Conservation (phyloP, 2,797 vertebrate species). For the Serranus cabrilla region DNA sequence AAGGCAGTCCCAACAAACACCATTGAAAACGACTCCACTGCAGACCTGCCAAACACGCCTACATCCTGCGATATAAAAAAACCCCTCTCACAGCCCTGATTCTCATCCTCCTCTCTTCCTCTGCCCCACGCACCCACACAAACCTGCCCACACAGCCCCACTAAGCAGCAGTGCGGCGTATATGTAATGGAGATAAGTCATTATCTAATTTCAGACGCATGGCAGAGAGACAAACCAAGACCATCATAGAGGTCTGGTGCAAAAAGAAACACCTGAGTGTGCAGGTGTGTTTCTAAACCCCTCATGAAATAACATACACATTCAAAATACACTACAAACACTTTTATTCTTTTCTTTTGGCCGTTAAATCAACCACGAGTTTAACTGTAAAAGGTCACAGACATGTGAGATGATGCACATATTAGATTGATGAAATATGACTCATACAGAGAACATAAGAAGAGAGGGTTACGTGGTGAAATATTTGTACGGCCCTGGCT, state of each 20-base stretch:
- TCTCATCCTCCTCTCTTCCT: constrained; percentile 61
- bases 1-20: constrained; percentile 40
- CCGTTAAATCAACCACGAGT: constrained; percentile 15
- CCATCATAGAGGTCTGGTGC: background rate
- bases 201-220: constrained; percentile 43
- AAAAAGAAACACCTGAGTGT: constrained; percentile 29
- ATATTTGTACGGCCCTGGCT: constrained; percentile 31
- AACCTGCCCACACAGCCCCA: constrained; percentile 66
- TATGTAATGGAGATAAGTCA: constrained; percentile 35
- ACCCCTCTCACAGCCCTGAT: constrained; percentile 32
- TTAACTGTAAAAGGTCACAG: constrained; percentile 1
- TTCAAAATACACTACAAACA: constrained; percentile 22
- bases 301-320: constrained; percentile 5
- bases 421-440: constrained; percentile 14
- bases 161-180: constrained; percentile 32
- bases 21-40: constrained; percentile 49
- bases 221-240: constrained; percentile 25
- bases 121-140: constrained; percentile 65
- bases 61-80: constrained; percentile 52
- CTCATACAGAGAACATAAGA: constrained; percentile 12
- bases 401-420: constrained; percentile 19
- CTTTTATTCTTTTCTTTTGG: constrained; percentile 35
- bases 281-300: constrained; percentile 27
- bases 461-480: constrained; percentile 2
- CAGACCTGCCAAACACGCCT: constrained; percentile 67